Percentiles rank a stretch among this genome's conserved stretches.
These are phyloP conservation scores for Pocillopora verrucosa DNA, from an alignment of 64 coral and sea anemone species.

Conservation along the genomic window DNA sequence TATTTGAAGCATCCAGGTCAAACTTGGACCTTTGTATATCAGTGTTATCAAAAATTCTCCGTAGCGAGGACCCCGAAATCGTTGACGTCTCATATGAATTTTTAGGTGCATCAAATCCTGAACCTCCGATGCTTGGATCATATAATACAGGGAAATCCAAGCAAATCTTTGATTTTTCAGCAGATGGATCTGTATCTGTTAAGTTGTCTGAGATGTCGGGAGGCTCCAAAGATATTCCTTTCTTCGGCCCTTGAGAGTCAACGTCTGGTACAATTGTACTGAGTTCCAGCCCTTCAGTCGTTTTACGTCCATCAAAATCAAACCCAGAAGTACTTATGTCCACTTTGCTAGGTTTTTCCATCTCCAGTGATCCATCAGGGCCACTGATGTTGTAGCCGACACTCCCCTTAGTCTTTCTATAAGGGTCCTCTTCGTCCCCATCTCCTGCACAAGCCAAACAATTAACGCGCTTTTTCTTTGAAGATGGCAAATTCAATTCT, in stretches of 20 bases:
- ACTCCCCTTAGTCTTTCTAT: constrained; percentile 14
- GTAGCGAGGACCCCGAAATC: neutral
- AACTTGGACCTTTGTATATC: neutral
- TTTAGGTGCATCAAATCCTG: neutral
- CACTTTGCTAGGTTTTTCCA: neutral
- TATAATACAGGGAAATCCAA: neutral
- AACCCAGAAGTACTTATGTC: neutral
- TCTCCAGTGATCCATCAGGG: neutral
- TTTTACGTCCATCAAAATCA: neutral
- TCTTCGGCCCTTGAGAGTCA: neutral
- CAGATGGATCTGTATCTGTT: neutral
- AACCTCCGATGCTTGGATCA: neutral
- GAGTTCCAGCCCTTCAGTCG: neutral
- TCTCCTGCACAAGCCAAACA: constrained; percentile 20
- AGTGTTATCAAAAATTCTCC: neutral
- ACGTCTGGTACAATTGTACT: neutral
- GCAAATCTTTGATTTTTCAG: neutral
- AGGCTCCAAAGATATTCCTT: too few relatives aligned
- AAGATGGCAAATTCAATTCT: neutral
- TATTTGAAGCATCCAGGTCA: neutral
- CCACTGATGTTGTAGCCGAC: neutral
- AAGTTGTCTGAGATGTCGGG: too few relatives aligned
- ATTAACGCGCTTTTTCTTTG: neutral
- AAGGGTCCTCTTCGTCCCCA: constrained; percentile 14
- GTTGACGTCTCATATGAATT: neutral